These are phyloP conservation scores for Balanococcus diminutus DNA, from an alignment of 2,888 invertebrate genomes.

Conservation along the genomic window DNA sequence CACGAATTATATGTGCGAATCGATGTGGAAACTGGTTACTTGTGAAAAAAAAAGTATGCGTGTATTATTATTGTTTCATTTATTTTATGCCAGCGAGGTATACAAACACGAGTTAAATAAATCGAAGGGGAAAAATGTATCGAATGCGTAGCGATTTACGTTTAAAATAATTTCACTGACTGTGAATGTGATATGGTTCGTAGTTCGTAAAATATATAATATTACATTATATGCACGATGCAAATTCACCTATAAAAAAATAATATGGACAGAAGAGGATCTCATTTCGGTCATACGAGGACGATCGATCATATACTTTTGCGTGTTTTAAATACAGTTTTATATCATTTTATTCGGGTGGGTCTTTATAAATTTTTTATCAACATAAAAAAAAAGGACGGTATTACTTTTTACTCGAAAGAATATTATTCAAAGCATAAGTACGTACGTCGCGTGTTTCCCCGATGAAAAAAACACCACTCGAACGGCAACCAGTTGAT, in stretches of 20 bases:
- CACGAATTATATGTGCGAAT: slow-evolving; percentile 2
- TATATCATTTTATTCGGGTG: background rate
- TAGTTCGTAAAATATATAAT: slow-evolving; percentile 5
- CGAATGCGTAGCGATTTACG: slow-evolving; percentile 23
- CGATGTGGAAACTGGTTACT: slow-evolving; percentile 5
- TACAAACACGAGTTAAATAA: background rate
- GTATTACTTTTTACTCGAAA: background rate
- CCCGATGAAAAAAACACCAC: background rate
- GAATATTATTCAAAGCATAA: background rate
- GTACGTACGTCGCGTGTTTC: background rate
- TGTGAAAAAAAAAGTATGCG: background rate
- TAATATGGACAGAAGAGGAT: background rate
- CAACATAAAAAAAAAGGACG: background rate
- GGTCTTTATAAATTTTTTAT: background rate
- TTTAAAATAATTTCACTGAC: background rate
- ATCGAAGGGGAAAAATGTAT: slow-evolving; percentile 10
- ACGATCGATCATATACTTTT: background rate
- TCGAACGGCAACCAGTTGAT: slow-evolving; percentile 30
- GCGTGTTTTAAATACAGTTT: background rate
- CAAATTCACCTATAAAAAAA: no score
- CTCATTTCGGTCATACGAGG: background rate
- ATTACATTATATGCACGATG: background rate
- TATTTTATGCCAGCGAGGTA: background rate
- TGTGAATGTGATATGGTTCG: background rate
- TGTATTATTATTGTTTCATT: slow-evolving; percentile 26